phyloP scores from a whole-genome alignment of 2,113 vertebrate genomes.

The Hassar affinis region DNA sequence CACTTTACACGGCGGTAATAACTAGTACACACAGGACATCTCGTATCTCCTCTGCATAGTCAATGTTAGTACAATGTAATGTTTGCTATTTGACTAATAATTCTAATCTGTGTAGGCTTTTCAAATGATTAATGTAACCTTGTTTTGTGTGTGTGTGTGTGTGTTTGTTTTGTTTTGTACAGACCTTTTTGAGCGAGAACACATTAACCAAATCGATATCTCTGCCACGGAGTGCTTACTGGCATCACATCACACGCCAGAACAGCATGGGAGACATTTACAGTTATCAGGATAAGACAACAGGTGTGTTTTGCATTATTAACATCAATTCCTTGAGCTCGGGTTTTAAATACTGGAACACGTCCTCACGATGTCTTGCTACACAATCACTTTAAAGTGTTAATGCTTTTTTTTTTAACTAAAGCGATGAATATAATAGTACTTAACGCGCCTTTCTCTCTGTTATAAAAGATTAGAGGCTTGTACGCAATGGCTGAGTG shows the following conservation, averaged over 20 bases:
- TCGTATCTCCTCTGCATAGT: background rate
- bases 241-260: constrained; percentile 97
- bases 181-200: constrained; percentile 91
- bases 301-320: background rate
- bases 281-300: constrained; percentile 90
- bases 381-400: background rate
- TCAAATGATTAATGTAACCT: background rate
- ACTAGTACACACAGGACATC: no score
- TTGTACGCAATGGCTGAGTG: background rate
- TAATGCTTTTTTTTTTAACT: background rate
- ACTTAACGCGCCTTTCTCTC: background rate
- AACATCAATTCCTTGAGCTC: background rate
- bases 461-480: background rate
- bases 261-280: constrained; percentile 96
- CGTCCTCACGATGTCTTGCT: background rate
- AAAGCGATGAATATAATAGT: background rate
- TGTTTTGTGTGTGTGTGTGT: constrained; percentile 46
- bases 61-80: background rate
- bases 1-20: no score
- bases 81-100: background rate
- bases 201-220: constrained; percentile 92
- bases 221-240: constrained; percentile 94
- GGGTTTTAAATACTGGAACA: background rate
- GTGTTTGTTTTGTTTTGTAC: constrained; percentile 56
- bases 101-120: background rate